Percentiles rank a stretch among this genome's conserved stretches.
Evolutionary conservation across 92 coral and sea anemone species (phyloP).

Genomic region (Phenganax stokvisi): DNA sequence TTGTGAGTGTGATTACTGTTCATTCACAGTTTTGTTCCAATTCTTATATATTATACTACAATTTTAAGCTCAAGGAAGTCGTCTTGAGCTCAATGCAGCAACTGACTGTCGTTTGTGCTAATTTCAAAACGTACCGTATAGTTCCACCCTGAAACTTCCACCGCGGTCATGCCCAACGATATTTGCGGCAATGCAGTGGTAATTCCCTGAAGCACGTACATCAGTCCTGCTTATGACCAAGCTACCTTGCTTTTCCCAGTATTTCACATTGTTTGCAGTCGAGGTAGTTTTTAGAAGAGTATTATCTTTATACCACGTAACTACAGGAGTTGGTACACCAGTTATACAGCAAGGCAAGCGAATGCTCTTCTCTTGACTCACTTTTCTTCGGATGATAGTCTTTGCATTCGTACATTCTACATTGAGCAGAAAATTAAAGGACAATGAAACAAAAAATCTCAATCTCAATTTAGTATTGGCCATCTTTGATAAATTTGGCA

Average conservation of each 20-base stretch:
- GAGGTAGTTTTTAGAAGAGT: background rate
- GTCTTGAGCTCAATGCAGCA: too few relatives aligned
- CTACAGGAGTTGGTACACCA: background rate
- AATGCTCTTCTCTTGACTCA: constrained; percentile 1
- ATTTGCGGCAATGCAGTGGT: background rate
- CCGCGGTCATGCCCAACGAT: background rate
- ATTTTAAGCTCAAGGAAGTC: too few relatives aligned
- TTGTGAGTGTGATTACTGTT: too few relatives aligned
- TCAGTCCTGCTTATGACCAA: constrained; percentile 5
- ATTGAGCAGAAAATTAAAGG: too few relatives aligned
- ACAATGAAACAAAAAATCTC: too few relatives aligned
- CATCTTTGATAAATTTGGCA: too few relatives aligned
- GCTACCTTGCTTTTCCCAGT: background rate
- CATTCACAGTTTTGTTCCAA: too few relatives aligned
- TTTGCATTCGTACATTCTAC: background rate
- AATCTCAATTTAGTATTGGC: too few relatives aligned
- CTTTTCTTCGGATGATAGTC: background rate
- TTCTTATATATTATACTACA: too few relatives aligned
- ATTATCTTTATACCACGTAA: background rate
- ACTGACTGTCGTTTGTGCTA: too few relatives aligned
- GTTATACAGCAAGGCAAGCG: background rate
- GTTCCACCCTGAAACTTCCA: background rate
- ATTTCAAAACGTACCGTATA: background rate
- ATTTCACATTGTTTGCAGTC: background rate
- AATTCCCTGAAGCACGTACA: constrained; percentile 1